These are phyloP conservation scores for Drosophila sordidula DNA, from an alignment of 2,888 invertebrate genomes.

Conservation along the genomic window DNA sequence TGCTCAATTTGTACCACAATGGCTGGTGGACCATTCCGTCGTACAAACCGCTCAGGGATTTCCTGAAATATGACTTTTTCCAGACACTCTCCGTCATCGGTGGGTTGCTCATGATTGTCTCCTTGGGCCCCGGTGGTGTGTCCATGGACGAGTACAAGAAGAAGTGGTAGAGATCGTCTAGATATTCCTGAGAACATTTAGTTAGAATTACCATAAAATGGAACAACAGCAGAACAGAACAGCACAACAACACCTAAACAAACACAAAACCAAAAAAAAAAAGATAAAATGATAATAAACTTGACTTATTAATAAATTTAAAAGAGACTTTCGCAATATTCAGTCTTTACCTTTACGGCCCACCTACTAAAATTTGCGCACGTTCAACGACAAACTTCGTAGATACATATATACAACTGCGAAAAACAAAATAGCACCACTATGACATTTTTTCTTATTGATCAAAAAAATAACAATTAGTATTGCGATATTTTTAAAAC, in stretches of 20 bases:
- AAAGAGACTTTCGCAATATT: slow-evolving; percentile 77
- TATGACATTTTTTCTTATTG: no score
- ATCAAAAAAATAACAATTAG: no score
- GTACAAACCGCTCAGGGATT: slow-evolving; percentile 98
- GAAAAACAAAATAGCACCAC: no score
- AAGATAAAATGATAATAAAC: slow-evolving; percentile 31
- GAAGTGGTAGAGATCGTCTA: slow-evolving; percentile 87
- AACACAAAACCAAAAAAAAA: slow-evolving; percentile 25
- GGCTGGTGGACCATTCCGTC: slow-evolving; percentile 99
- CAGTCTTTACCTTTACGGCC: slow-evolving; percentile 53
- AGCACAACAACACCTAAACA: slow-evolving; percentile 48
- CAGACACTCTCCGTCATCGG: slow-evolving; percentile 99
- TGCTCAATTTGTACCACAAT: slow-evolving; percentile 98
- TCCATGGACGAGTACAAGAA: slow-evolving; percentile 99
- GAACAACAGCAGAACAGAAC: slow-evolving; percentile 70
- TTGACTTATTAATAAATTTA: slow-evolving; percentile 66
- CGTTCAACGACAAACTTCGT: slow-evolving; percentile 68
- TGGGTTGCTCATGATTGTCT: slow-evolving; percentile 98
- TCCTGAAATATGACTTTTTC: slow-evolving; percentile 99
- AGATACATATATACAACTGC: slow-evolving; percentile 55
- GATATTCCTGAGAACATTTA: slow-evolving; percentile 62
- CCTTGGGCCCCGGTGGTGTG: slow-evolving; percentile 98
- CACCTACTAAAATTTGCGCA: slow-evolving; percentile 69
- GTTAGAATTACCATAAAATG: slow-evolving; percentile 80
- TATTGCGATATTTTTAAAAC: no score